phyloP scores from a whole-genome alignment of 2,797 vertebrate species.

The Propithecus perrieri region DNA sequence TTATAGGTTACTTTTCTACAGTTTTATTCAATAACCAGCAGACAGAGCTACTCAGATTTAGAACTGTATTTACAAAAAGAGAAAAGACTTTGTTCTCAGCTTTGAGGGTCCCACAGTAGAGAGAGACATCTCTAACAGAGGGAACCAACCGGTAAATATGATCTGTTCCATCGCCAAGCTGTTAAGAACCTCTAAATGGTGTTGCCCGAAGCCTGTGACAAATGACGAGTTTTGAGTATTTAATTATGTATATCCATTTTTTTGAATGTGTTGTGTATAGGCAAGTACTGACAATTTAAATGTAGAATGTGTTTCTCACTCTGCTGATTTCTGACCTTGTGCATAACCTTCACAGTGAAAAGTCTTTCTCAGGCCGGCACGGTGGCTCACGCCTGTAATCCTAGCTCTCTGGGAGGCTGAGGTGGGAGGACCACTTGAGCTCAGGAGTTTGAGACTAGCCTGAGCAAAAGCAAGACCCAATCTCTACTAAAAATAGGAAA shows the following conservation, averaged over 20 bases:
- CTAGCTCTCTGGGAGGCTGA: neutral
- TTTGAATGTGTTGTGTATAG: neutral
- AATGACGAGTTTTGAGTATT: neutral
- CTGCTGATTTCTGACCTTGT: neutral
- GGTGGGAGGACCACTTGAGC: neutral
- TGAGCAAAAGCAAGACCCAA: neutral
- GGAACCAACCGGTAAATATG: neutral
- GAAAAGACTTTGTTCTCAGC: neutral
- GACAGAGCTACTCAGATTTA: neutral
- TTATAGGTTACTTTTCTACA: neutral
- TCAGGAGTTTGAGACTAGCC: neutral
- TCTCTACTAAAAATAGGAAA: neutral
- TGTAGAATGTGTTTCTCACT: neutral
- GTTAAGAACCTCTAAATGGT: neutral
- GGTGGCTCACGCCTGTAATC: neutral
- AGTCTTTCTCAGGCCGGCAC: neutral
- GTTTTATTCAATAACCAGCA: neutral
- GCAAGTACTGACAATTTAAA: constrained; percentile 11
- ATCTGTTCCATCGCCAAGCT: neutral
- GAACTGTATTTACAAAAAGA: neutral
- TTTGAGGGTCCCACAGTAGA: neutral
- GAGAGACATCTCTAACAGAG: neutral
- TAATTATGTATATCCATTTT: constrained; percentile 25
- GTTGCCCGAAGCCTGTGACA: constrained; percentile 13
- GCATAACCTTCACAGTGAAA: neutral